phyloP scores from a whole-genome alignment of 2,888 invertebrate genomes.

The Gymnocheta viridis region DNA sequence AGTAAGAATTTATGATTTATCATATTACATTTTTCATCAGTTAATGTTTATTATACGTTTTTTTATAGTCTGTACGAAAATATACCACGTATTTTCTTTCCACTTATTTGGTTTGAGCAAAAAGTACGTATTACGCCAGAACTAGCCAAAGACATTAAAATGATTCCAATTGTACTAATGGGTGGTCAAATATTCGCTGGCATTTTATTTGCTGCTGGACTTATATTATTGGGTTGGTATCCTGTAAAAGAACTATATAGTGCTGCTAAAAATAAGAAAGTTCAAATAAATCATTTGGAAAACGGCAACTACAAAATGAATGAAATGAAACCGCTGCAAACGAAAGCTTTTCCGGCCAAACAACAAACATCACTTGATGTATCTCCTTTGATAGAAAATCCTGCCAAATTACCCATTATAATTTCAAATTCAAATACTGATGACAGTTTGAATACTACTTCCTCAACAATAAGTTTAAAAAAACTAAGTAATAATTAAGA shows the following conservation, averaged over 20 bases:
- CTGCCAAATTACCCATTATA: conserved; percentile 15
- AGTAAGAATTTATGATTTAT: conserved; percentile 83
- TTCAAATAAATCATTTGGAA: conserved; percentile 67
- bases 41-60: neutral
- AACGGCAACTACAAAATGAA: conserved; percentile 74
- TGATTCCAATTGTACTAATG: conserved; percentile 83
- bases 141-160: conserved; percentile 83
- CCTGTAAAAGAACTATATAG: conserved; percentile 74
- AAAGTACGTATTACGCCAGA: conserved; percentile 84
- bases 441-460: conserved; percentile 46
- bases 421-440: conserved; percentile 43
- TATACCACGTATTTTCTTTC: conserved; percentile 87
- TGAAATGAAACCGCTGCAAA: conserved; percentile 73
- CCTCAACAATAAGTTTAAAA: conserved; percentile 44
- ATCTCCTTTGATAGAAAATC: conserved; percentile 75
- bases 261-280: conserved; percentile 71
- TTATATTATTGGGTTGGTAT: conserved; percentile 80
- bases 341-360: conserved; percentile 62
- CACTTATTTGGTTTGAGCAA: conserved; percentile 91
- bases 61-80: conserved; percentile 85
- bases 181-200: conserved; percentile 83
- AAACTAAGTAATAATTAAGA: conserved; percentile 24
- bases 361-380: conserved; percentile 73
- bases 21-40: neutral
- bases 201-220: conserved; percentile 82